phyloP scores from a whole-genome alignment of 2,797 vertebrate species.

The Fratercula arctica region DNA sequence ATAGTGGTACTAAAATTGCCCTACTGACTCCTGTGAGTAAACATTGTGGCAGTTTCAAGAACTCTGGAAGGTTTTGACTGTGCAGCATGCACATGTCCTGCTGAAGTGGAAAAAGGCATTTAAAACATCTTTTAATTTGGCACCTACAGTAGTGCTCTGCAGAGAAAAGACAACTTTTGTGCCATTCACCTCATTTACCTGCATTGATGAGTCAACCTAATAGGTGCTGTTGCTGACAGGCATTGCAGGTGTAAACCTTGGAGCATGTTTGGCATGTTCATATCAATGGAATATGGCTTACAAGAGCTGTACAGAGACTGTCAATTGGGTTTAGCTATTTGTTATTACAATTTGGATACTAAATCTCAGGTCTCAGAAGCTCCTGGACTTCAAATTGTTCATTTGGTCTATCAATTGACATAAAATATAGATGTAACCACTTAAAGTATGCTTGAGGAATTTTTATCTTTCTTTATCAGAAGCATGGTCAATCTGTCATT shows the following conservation, averaged over 20 bases:
- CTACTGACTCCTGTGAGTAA: not conserved
- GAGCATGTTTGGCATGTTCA: not conserved
- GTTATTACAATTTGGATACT: not conserved
- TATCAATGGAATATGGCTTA: not conserved
- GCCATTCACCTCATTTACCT: not conserved
- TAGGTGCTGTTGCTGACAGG: not conserved
- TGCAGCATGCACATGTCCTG: no score
- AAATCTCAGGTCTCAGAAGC: not conserved
- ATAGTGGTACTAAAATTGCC: not conserved
- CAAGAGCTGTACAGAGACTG: not conserved
- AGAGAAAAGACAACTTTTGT: not conserved
- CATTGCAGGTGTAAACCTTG: not conserved
- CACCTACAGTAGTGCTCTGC: not conserved
- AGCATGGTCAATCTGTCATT: not conserved
- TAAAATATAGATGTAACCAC: not conserved
- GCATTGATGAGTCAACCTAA: not conserved
- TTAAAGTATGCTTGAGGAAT: not conserved
- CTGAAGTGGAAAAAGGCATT: not conserved
- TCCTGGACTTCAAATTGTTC: not conserved
- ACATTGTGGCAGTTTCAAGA: not conserved
- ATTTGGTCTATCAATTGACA: not conserved
- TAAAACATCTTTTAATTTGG: not conserved
- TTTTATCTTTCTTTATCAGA: not conserved
- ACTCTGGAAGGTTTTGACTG: not conserved
- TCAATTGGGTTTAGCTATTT: no score